Conservation (phyloP, 23 tunicate species). For the Trididemnum miniatum region DNA sequence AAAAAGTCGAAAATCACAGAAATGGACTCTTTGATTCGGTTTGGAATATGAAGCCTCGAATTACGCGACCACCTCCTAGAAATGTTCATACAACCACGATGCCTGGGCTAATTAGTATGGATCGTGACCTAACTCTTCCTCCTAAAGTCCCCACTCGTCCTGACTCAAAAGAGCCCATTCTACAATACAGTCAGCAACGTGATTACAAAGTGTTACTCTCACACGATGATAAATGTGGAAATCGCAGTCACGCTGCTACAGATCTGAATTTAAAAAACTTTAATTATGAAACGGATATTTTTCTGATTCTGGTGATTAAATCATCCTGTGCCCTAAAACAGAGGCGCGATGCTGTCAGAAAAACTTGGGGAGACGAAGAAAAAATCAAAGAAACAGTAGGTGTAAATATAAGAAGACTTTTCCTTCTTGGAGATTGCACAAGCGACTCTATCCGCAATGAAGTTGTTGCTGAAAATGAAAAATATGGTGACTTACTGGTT, state of each 20-base stretch:
- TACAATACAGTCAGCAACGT: slow-evolving; percentile 64
- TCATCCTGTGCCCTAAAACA: slow-evolving; percentile 49
- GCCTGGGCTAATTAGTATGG: slow-evolving; percentile 80
- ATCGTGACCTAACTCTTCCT: slow-evolving; percentile 47
- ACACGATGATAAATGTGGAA: slow-evolving; percentile 46
- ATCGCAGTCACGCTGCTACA: not conserved
- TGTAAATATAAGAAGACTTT: slow-evolving; percentile 42
- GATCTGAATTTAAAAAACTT: slow-evolving; percentile 12
- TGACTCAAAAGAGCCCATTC: slow-evolving; percentile 40
- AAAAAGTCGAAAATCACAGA: not conserved
- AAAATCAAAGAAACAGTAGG: slow-evolving; percentile 34
- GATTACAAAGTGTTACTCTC: slow-evolving; percentile 48
- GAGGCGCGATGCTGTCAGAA: slow-evolving; percentile 63
- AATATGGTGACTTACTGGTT: slow-evolving; percentile 55
- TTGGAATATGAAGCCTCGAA: not conserved
- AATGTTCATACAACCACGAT: not conserved
- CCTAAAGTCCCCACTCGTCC: slow-evolving; percentile 32
- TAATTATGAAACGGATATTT: slow-evolving; percentile 54
- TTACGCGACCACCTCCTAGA: not conserved
- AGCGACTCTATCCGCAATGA: not conserved
- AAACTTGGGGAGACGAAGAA: slow-evolving; percentile 68
- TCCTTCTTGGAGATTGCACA: slow-evolving; percentile 64
- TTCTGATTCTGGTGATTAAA: slow-evolving; percentile 65
- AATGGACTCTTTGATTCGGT: not conserved
- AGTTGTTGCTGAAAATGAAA: slow-evolving; percentile 32